These are phyloP conservation scores for Halocynthia aurantium DNA, from an alignment of 23 tunicate genomes.

Conservation along the genomic window DNA sequence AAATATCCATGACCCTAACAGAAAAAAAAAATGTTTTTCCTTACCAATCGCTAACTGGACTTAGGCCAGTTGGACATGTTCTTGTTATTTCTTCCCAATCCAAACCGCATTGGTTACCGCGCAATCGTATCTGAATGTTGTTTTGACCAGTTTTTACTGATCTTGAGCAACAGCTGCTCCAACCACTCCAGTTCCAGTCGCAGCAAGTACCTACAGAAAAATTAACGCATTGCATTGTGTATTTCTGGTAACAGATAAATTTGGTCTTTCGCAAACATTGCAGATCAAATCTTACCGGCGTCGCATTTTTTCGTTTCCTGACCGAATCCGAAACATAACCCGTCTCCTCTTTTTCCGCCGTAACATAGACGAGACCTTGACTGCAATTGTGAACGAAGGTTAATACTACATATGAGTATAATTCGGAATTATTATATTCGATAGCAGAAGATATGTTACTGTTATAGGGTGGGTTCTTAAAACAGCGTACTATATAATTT, in stretches of 20 bases:
- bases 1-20: too few relatives aligned
- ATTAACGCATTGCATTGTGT: neutral
- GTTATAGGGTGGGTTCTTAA: too few relatives aligned
- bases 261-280: neutral
- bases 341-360: constrained; percentile 66
- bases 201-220: constrained; percentile 51
- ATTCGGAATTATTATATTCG: too few relatives aligned
- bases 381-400: constrained; percentile 12
- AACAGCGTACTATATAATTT: too few relatives aligned
- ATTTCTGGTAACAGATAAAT: neutral
- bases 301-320: constrained; percentile 26
- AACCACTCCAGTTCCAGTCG: constrained; percentile 79
- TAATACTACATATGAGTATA: too few relatives aligned
- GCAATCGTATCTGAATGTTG: constrained; percentile 41
- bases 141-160: neutral
- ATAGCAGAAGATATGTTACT: too few relatives aligned
- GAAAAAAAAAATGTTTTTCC: neutral
- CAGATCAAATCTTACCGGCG: constrained; percentile 30
- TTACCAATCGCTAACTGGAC: constrained; percentile 6
- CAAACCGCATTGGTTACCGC: constrained; percentile 52
- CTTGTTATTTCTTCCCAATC: constrained; percentile 43
- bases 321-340: constrained; percentile 38
- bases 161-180: constrained; percentile 70
- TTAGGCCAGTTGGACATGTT: constrained; percentile 49
- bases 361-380: constrained; percentile 40